A percentile compares a stretch with the other conserved stretches of the same genome.
Conservation (phyloP, 1,140 invertebrate species). For the Melanaphis sacchari region DNA sequence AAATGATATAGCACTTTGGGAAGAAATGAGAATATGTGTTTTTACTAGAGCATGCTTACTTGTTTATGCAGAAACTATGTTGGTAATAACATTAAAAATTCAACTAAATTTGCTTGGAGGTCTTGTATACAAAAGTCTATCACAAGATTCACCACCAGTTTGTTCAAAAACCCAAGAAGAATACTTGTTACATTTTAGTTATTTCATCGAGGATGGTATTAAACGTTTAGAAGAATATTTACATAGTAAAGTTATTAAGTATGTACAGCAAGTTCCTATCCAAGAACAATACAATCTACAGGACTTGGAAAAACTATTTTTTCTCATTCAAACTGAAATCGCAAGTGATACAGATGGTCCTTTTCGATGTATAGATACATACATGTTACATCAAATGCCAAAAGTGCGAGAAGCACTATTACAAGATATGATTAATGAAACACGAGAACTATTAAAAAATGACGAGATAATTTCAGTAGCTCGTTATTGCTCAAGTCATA, state of each 20-base stretch:
- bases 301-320: conserved; percentile 49
- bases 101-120: conserved; percentile 46
- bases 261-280: conserved; percentile 52
- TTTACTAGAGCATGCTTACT: conserved; percentile 45
- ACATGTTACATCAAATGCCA: conserved; percentile 14
- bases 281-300: conserved; percentile 54
- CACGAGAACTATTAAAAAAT: conserved; percentile 41
- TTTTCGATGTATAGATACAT: conserved; percentile 31
- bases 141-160: conserved; percentile 48
- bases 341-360: conserved; percentile 47
- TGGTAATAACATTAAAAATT: conserved; percentile 47
- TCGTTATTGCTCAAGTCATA: conserved; percentile 43
- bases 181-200: conserved; percentile 37
- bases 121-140: conserved; percentile 51
- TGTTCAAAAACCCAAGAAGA: conserved; percentile 57
- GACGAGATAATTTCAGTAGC: conserved; percentile 45
- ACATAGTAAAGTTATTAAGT: conserved; percentile 26
- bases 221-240: conserved; percentile 39
- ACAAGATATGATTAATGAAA: conserved; percentile 51
- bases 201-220: conserved; percentile 40
- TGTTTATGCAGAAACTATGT: conserved; percentile 48
- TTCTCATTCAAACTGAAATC: conserved; percentile 45
- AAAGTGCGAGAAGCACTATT: conserved; percentile 43
- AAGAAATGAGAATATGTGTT: conserved; percentile 48
- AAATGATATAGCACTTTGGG: conserved; percentile 41